Evolutionary conservation across 2,113 vertebrate species (phyloP), one percentile per base, ranked within the genome.

Genomic region (Fregetta grallaria): DNA sequence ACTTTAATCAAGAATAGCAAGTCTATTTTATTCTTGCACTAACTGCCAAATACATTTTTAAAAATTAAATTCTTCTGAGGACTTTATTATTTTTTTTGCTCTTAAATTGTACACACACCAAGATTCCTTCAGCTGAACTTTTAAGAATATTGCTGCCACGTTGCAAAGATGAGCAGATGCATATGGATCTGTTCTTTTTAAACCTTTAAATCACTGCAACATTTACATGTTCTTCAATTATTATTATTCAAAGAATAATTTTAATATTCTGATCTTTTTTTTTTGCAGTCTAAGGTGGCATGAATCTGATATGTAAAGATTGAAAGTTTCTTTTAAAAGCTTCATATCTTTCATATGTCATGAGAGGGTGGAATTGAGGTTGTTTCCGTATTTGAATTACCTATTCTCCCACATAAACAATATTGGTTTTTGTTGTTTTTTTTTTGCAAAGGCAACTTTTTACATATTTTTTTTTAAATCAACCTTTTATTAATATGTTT

Each of bases 401-500:
- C 6, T 15, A 11, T 58, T 86, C n/a, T 49, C 11, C 23, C 38
- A 29, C 19, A 61, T 38, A 38, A 68, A 45, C 6, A n/a, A 5
- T 47, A 27, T 17, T 52, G 11, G 2, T 1, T 7, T 38, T 79
- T 72, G 25, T 40, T 50, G 16, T n/a, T n/a, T n/a, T 56, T 67
- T 47, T 75, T 92, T 61, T 42, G 3, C 4, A 30, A 92, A 59
- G 10, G 14, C 8, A 59, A 45, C 5, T 66, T 66, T 91, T 61
- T 15, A 20, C 7, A 0, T 34, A 0, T n/a, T 53, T 86, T 52
- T 6, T 3, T 7, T 4, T 3, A 23, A 79, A 65, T 45, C 21
- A 32, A 2, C 3, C 5, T 80, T 79, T 84, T 45, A 15, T 65
- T 77, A 56, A 5, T 65, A 14, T 29, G 18, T 9, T 70, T 42